phyloP scores from a whole-genome alignment of 2,888 invertebrate species.

The Cheilosia pagana region DNA sequence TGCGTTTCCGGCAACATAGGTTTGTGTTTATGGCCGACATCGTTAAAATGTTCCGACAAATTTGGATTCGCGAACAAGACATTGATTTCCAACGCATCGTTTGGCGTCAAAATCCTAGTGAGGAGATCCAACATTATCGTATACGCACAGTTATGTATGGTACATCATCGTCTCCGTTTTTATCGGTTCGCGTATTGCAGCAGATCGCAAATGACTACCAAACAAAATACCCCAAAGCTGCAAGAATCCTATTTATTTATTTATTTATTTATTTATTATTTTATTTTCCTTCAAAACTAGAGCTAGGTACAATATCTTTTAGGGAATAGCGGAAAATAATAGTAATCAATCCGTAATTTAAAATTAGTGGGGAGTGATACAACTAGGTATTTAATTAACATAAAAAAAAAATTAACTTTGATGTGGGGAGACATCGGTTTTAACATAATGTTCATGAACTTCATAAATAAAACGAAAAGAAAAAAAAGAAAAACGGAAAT shows the following conservation, averaged over 20 bases:
- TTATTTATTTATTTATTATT: too few species aligned
- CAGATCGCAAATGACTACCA: not conserved
- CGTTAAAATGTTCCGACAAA: conserved; percentile 55
- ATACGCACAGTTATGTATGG: conserved; percentile 42
- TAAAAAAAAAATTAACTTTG: too few species aligned
- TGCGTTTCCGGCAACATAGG: conserved; percentile 63
- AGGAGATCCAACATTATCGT: conserved; percentile 35
- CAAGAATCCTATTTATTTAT: conserved; percentile 3
- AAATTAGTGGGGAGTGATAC: too few species aligned
- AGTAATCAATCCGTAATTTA: too few species aligned
- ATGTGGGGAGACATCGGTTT: too few species aligned
- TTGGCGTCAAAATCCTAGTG: conserved; percentile 36
- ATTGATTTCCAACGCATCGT: conserved; percentile 45
- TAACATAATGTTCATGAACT: too few species aligned
- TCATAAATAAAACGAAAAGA: too few species aligned
- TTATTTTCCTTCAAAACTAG: too few species aligned
- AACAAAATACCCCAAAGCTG: conserved; percentile 35
- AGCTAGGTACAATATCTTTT: too few species aligned
- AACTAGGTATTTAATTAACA: too few species aligned
- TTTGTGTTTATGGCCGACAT: conserved; percentile 34
- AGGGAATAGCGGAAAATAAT: too few species aligned
- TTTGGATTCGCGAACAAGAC: conserved; percentile 47
- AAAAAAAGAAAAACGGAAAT: too few species aligned
- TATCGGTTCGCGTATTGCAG: conserved; percentile 9
- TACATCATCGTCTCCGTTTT: conserved; percentile 36